phyloP scores from a whole-genome alignment of 2,113 vertebrate genomes.

The Phylloscopus whistleri region DNA sequence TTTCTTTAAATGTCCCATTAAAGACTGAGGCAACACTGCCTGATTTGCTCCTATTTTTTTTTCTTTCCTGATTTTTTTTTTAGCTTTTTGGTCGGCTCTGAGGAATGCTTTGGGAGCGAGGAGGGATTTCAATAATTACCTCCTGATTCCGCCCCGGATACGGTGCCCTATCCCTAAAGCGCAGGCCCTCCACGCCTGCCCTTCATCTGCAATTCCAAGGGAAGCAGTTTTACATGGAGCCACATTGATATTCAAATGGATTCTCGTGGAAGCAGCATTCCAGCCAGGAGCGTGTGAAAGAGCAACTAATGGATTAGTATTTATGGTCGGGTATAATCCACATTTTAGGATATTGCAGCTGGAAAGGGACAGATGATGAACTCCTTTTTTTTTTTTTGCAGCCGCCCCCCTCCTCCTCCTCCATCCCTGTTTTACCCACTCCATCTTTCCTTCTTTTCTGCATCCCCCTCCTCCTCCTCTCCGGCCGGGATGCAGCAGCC shows the following conservation, averaged over 20 bases:
- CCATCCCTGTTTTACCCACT: background rate
- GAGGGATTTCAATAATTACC: conserved; percentile 29
- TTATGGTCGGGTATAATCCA: conserved; percentile 49
- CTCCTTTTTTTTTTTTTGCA: background rate
- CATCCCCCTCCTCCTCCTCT: conserved; percentile 27
- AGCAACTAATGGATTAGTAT: conserved; percentile 72
- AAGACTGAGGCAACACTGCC: background rate
- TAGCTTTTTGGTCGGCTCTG: fast-evolving
- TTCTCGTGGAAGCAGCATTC: conserved; percentile 54
- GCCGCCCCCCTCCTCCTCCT: background rate
- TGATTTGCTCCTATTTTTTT: background rate
- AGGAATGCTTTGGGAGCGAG: background rate
- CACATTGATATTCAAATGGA: conserved; percentile 74
- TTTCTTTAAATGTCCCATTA: background rate
- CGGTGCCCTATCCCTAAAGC: conserved; percentile 41
- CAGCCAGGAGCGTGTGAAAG: conserved; percentile 63
- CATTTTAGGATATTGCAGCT: conserved; percentile 46
- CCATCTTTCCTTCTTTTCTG: background rate
- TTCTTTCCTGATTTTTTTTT: too few species aligned
- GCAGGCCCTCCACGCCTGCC: background rate
- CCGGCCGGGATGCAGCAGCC: background rate
- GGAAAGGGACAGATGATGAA: conserved; percentile 40
- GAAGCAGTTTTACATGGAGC: conserved; percentile 60
- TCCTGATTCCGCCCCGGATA: background rate
- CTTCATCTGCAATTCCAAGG: conserved; percentile 66